phyloP scores from a whole-genome alignment of 2,797 vertebrate genomes.

The Lacerta viridis region DNA sequence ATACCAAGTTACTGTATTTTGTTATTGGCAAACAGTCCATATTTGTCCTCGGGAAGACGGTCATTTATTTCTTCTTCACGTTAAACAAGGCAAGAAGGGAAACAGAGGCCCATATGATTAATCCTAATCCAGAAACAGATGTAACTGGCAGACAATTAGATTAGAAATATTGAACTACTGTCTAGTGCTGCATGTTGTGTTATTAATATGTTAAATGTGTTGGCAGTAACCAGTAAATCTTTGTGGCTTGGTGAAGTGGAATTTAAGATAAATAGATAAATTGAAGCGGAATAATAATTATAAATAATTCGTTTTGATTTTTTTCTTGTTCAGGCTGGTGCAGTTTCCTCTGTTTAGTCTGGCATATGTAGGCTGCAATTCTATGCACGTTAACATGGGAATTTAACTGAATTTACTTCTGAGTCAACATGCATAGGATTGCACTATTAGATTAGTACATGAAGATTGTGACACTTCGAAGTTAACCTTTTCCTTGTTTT shows the following conservation, averaged over 20 bases:
- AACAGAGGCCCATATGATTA: not conserved
- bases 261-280: not conserved
- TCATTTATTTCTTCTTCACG: not conserved
- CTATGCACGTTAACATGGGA: not conserved
- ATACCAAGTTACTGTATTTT: not conserved
- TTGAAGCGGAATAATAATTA: not conserved
- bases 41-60: not conserved
- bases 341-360: not conserved
- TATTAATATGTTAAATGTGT: not conserved
- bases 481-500: not conserved
- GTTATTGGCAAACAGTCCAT: not conserved
- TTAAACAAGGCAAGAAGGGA: not conserved
- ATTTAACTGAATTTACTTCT: no score
- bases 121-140: constrained; percentile 18
- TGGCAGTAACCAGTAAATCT: not conserved
- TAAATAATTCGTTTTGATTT: not conserved
- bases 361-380: not conserved
- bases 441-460: not conserved
- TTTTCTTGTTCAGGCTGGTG: not conserved
- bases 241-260: not conserved
- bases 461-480: not conserved
- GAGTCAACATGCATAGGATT: no score
- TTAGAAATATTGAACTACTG: constrained; percentile 3
- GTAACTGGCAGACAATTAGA: not conserved
- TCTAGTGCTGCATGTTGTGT: not conserved